Percentiles rank a stretch among this genome's conserved stretches.
phyloP scores from a whole-genome alignment of 2,888 invertebrate genomes.

The Pristionchus fissidentatus region DNA sequence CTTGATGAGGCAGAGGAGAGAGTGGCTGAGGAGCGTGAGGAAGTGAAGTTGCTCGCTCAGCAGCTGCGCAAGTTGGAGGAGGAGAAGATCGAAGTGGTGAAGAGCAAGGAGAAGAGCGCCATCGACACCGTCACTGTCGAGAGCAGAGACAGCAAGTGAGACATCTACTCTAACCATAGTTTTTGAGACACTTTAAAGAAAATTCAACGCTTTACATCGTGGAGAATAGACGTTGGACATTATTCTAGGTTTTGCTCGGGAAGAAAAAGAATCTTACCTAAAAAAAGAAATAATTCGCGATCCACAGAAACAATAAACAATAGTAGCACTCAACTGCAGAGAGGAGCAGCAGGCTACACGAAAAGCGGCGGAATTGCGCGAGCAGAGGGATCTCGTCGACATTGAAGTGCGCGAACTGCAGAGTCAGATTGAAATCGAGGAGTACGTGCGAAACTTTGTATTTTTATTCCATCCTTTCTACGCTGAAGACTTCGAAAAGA shows the following conservation, averaged over 20 bases:
- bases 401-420: constrained; percentile 33
- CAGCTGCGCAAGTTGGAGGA: constrained; percentile 17
- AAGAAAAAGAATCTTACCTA: no score
- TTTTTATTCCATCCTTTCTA: background rate
- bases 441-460: background rate
- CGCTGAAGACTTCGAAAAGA: background rate
- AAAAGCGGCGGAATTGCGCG: background rate
- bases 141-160: background rate
- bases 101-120: constrained; percentile 16
- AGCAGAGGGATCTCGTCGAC: constrained; percentile 9
- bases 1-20: constrained; percentile 31
- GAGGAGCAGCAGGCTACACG: background rate
- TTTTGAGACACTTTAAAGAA: no score
- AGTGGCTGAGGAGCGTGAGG: background rate
- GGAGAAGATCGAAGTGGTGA: constrained; percentile 27
- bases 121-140: constrained; percentile 28
- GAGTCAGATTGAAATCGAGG: background rate
- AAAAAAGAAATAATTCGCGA: no score
- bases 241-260: no score
- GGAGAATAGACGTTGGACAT: no score
- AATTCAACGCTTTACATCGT: no score
- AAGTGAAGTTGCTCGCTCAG: background rate
- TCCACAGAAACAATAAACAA: background rate
- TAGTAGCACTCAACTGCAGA: background rate
- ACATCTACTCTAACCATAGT: no score